Percentiles rank a stretch among this genome's conserved stretches.
Evolutionary conservation across 2,113 vertebrate genomes (phyloP).

Genomic region (Anthoscopus minutus): DNA sequence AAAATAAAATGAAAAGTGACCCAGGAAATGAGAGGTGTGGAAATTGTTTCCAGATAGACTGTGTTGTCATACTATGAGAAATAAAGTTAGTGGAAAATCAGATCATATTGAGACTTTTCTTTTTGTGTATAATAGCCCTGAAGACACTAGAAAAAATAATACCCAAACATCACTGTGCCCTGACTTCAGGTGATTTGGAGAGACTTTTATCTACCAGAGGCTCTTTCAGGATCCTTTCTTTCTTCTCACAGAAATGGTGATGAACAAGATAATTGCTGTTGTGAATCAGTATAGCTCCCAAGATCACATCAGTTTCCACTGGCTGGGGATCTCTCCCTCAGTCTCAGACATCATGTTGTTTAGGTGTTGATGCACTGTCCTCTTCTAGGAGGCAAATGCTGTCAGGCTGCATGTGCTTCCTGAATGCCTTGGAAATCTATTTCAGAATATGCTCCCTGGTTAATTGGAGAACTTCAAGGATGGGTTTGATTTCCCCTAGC

Average conservation of each 20-base stretch:
- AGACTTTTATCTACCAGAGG: neutral
- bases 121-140: neutral
- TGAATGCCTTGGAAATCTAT: neutral
- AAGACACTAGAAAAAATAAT: neutral
- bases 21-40: neutral
- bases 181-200: neutral
- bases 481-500: neutral
- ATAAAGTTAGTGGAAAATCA: neutral
- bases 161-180: no score
- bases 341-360: neutral
- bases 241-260: neutral
- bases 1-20: neutral
- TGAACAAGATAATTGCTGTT: neutral
- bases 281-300: neutral
- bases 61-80: neutral
- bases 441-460: neutral
- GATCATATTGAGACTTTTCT: neutral
- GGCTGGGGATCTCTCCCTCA: neutral
- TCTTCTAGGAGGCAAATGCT: neutral
- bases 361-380: neutral
- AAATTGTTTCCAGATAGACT: neutral
- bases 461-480: neutral
- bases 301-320: neutral
- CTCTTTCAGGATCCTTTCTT: neutral
- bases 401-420: neutral